phyloP scores from a whole-genome alignment of 2,113 vertebrate genomes.

The Pterocles orientalis region DNA sequence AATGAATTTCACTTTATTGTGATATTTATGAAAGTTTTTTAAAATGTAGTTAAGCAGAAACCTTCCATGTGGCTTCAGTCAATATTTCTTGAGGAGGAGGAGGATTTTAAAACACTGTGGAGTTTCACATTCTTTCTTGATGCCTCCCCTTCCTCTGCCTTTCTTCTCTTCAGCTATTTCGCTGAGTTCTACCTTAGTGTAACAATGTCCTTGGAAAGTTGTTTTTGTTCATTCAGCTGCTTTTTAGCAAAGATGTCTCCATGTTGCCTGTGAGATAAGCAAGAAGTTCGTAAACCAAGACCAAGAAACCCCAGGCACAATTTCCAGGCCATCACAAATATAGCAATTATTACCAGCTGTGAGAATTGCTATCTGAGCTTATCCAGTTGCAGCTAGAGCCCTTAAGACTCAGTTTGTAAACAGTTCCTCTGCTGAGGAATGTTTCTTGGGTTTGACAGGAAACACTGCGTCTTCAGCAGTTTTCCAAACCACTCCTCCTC shows the following conservation, averaged over 20 bases:
- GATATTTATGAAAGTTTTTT: conserved; percentile 76
- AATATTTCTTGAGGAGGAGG: conserved; percentile 58
- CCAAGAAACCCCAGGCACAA: conserved; percentile 46
- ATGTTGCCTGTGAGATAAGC: background rate
- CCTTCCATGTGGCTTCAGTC: conserved; percentile 40
- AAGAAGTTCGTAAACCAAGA: background rate
- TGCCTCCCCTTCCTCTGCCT: background rate
- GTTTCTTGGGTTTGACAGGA: background rate
- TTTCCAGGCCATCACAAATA: conserved; percentile 35
- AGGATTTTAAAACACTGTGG: conserved; percentile 1
- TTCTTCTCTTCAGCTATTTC: background rate
- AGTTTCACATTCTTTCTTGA: background rate
- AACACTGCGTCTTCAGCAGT: background rate
- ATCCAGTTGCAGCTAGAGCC: conserved; percentile 64
- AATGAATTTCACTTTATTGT: conserved; percentile 74
- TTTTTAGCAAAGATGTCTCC: background rate
- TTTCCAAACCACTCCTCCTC: background rate
- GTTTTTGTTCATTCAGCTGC: background rate
- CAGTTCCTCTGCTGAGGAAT: conserved; percentile 2
- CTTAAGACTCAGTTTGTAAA: conserved; percentile 70
- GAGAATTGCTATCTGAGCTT: conserved; percentile 66
- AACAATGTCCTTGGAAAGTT: background rate
- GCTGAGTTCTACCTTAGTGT: background rate
- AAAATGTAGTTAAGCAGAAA: conserved; percentile 67
- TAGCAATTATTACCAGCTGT: conserved; percentile 80